phyloP scores from a whole-genome alignment of 2,888 invertebrate species.

The Cosmorhoe ocellata region DNA sequence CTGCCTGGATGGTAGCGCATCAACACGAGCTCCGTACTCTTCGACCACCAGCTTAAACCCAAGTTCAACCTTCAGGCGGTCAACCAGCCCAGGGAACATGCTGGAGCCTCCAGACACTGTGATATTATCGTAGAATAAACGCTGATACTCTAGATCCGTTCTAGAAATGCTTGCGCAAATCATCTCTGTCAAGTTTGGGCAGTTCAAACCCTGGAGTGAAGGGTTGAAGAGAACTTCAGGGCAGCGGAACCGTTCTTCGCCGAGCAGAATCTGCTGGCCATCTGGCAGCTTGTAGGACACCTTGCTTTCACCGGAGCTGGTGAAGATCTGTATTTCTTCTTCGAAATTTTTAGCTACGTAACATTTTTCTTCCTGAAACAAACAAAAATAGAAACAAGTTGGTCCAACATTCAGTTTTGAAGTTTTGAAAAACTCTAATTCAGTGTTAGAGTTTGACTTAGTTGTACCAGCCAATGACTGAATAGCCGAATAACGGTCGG shows the following conservation, averaged over 20 bases:
- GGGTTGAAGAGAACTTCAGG: conserved; percentile 94
- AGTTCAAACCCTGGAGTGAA: conserved; percentile 88
- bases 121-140: conserved; percentile 92
- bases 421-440: too few species aligned
- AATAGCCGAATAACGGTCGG: too few species aligned
- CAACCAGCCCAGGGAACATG: conserved; percentile 95
- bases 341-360: conserved; percentile 55
- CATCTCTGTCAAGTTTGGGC: conserved; percentile 87
- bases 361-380: conserved; percentile 58
- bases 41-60: conserved; percentile 74
- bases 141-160: conserved; percentile 90
- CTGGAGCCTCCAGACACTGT: conserved; percentile 92
- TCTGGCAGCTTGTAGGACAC: conserved; percentile 92
- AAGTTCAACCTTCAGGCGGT: conserved; percentile 94
- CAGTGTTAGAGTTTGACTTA: too few species aligned
- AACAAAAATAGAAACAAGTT: conserved; percentile 13
- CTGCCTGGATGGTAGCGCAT: conserved; percentile 94
- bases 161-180: conserved; percentile 81
- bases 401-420: background rate
- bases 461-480: too few species aligned
- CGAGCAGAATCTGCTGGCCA: conserved; percentile 89
- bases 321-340: conserved; percentile 34
- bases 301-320: conserved; percentile 88
- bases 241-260: conserved; percentile 91
- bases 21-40: conserved; percentile 86